Percentiles rank a stretch among this genome's conserved stretches.
These are phyloP conservation scores for Rousettus madagascariensis DNA, from an alignment of 2,797 vertebrate species.

Conservation along the genomic window DNA sequence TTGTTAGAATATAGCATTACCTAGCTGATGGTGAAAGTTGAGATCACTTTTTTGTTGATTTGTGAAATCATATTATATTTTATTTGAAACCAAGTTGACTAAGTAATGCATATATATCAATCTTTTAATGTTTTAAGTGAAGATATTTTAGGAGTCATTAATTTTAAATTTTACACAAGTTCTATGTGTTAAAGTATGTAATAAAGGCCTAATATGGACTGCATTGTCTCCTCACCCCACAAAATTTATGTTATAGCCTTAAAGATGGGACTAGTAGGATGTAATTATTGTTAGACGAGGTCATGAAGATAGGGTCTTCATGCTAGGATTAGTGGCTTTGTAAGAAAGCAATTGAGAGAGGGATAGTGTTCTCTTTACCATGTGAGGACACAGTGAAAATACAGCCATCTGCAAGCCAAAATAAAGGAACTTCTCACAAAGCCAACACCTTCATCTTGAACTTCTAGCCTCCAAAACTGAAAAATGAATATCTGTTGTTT, in stretches of 20 bases:
- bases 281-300: not conserved
- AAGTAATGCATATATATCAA: not conserved
- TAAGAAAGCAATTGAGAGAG: not conserved
- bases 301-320: not conserved
- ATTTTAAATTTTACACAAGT: not conserved
- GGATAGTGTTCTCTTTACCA: not conserved
- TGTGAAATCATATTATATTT: not conserved
- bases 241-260: not conserved
- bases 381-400: not conserved
- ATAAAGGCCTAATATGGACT: not conserved
- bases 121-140: not conserved
- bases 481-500: not conserved
- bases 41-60: not conserved
- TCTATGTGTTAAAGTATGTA: not conserved
- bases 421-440: not conserved
- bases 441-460: not conserved
- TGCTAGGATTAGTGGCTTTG: not conserved
- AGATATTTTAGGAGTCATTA: not conserved
- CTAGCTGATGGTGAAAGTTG: not conserved
- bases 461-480: not conserved
- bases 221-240: not conserved
- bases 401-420: not conserved
- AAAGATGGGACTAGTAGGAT: not conserved
- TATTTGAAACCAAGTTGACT: not conserved
- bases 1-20: conserved; percentile 21